A percentile compares a stretch with the other conserved stretches of the same genome.
Conservation (phyloP, 2,113 vertebrate genomes). For the Carlito syrichta region DNA sequence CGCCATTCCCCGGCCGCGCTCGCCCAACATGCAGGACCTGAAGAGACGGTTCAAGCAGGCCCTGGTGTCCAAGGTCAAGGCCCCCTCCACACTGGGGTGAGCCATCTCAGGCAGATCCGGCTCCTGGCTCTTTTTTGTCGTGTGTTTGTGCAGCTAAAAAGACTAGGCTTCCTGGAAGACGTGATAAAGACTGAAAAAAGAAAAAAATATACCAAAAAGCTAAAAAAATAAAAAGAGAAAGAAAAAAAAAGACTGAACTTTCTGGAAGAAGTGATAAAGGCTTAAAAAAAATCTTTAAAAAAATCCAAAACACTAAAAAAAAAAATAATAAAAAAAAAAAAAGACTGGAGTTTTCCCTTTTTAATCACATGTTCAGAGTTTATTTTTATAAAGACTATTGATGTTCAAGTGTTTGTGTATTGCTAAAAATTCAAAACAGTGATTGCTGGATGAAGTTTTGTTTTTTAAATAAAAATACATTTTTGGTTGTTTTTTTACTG, state of each 20-base stretch:
- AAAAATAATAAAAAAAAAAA: no score
- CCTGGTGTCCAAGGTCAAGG: conserved; percentile 86
- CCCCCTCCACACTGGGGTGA: not conserved
- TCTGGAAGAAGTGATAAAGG: no score
- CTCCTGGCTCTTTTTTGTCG: not conserved
- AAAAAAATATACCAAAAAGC: no score
- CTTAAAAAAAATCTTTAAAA: no score
- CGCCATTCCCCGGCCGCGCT: conserved; percentile 85
- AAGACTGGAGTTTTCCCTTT: conserved; percentile 75
- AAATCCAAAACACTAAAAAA: no score
- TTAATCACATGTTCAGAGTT: conserved; percentile 76
- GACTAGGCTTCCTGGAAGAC: no score
- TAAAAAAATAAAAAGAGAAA: no score
- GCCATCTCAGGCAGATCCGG: not conserved
- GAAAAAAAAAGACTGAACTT: no score
- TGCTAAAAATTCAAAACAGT: conserved; percentile 51
- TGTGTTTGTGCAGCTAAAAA: not conserved
- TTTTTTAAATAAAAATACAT: conserved; percentile 19
- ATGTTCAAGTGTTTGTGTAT: conserved; percentile 68
- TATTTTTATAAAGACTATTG: conserved; percentile 85
- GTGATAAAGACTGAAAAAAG: no score
- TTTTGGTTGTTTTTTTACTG: conserved; percentile 25
- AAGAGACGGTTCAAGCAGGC: conserved; percentile 90
- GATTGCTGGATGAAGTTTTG: not conserved
- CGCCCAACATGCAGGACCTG: conserved; percentile 89